Base-by-base conservation (phyloP, 2,113 vertebrate species). In the Ptilorrhoa leucosticta region DNA sequence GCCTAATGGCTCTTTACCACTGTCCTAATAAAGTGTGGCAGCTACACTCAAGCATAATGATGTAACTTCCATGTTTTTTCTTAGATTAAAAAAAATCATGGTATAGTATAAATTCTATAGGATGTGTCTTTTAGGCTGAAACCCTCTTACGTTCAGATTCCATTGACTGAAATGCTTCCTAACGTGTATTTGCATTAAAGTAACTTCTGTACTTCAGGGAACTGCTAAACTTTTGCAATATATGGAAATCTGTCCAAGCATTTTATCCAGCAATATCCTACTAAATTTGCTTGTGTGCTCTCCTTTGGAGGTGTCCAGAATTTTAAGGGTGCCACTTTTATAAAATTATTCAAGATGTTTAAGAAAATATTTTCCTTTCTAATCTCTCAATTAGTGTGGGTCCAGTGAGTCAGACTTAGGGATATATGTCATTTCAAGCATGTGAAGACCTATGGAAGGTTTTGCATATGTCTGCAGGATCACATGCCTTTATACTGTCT, bases 401-500 rank as follows among this genome's bases (percentile, higher is more conserved):
- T 53, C 82, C 37, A 60, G 37, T 85, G 48, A 61, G 61, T 53
- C 70, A 89, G 73, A 63, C 45, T 61, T 65, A 44, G 15, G 6
- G 40, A 40, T 78, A 16, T 21, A 60, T 54, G 54, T 84, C 6
- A 84, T 91, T 87, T 91, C 44, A 77, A 89, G 57, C 48, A 65
- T 87, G 20, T 53, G 61, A 93, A 89, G 37, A 27, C 40, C 51
- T 68, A 6, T 44, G 40, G 70, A 69, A 84, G 48, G n/a, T 84
- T 93, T 93, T 93, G 84, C 84, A 53, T 83, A 45, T 72, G 65
- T 89, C 81, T 93, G 83, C 89, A 87, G 87, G 61, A 89, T 95
- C 60, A n/a, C 17, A 6, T 1, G 10, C 30, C 47, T 86, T 83
- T 80, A 14, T 45, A 8, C 24, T 44, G 35, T 83, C 69, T 94